These are phyloP conservation scores for honey bee (Apis mellifera) DNA, from an alignment of 1,140 invertebrate genomes.

Conservation along the genomic window Amel_HAv3.1 CM009942.2:10443001-10443500, in stretches of 20 bases:
- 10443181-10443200: background rate
- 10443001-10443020: too few species aligned
- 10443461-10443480: background rate
- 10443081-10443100: background rate
- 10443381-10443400: background rate
- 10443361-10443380: slow-evolving; percentile 1
- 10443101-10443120: background rate
- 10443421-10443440: too few species aligned
- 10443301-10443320: background rate
- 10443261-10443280: background rate
- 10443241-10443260: slow-evolving; percentile 15
- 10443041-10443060: background rate
- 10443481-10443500: slow-evolving; percentile 1
- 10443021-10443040: background rate
- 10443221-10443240: background rate
- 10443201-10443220: slow-evolving; percentile 26
- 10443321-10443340: background rate
- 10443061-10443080: background rate
- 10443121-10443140: slow-evolving; percentile 10
- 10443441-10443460: background rate
- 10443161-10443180: background rate
- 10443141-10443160: background rate
- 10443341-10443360: slow-evolving; percentile 72
- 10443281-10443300: background rate
- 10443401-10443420: background rate